Evolutionary conservation across 2,113 vertebrate species (phyloP), one percentile per base, ranked within the genome.

Genomic region (Zingel zingel): DNA sequence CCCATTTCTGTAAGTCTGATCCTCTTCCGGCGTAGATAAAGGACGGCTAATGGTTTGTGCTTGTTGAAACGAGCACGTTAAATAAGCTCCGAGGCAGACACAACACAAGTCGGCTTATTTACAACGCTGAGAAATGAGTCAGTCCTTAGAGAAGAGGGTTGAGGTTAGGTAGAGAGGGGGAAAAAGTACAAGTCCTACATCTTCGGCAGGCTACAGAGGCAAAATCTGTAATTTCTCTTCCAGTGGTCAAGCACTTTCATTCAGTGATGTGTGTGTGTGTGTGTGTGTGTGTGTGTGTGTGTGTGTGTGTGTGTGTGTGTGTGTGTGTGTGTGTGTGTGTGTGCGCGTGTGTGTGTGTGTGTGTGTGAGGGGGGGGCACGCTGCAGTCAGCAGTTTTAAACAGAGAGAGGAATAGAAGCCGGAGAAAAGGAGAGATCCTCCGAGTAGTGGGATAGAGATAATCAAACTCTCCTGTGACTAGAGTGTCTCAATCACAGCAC

Each of bases 211-310:
- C 65, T 51, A 77, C 77, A 83, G 54, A 88, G 71, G 72, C 77
- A 64, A 76, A 70, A 79, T 92, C 90, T 92, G 91, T 93, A 90
- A 94, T 93, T 92, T 94, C 88, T 88, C 77, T 91, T 94, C 78
- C 87, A 89, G 88, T 84, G 90, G 90, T 92, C 91, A 86, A 90
- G 82, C 83, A 75, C 84, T 90, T 82, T 89, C 78, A 88, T 90
- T 89, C 74, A 82, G 79, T 74, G 81, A 86, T 57, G 39, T 33
- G 30, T 33, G 30, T 33, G 30, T 33, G 30, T 56, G 48, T 14
- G 54, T 9, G 54, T 21, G 54, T 30, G 30, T 30, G 54, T 3
- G 56, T 25, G 25, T 25, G 25, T 25, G 27, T 33, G 30, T 33
- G 30, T 33, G 30, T 56, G 48, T 14, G 54, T 9, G 54, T 21